Evolutionary conservation across 2,113 vertebrate species (phyloP).

Genomic region (Aegotheles bennettii): DNA sequence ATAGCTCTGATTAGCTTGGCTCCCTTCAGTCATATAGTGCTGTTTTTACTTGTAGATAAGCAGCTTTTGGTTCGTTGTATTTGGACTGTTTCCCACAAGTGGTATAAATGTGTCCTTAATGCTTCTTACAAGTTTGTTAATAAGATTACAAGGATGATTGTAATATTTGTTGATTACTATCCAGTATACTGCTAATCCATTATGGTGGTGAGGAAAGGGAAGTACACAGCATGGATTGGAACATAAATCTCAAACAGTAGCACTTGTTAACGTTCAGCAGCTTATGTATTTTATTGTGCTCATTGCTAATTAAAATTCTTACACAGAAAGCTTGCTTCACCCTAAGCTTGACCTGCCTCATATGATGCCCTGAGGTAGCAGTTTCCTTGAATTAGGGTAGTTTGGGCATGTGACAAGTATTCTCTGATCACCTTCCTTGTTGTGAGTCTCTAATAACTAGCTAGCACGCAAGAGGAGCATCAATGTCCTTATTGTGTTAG

Average conservation of each 20-base stretch:
- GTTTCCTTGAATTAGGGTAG: constrained; percentile 57
- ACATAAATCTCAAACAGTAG: constrained; percentile 73
- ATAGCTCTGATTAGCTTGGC: constrained; percentile 42
- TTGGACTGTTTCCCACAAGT: constrained; percentile 71
- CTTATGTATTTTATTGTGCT: constrained; percentile 67
- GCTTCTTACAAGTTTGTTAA: constrained; percentile 65
- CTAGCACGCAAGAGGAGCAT: constrained; percentile 75
- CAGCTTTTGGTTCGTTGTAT: constrained; percentile 69
- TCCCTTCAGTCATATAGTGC: constrained; percentile 16
- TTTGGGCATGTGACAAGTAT: constrained; percentile 75
- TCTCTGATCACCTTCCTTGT: constrained; percentile 60
- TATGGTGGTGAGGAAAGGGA: constrained; percentile 14
- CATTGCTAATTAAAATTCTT: constrained; percentile 77
- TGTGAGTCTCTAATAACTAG: constrained; percentile 71
- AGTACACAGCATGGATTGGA: constrained; percentile 47
- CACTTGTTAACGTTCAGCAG: constrained; percentile 69
- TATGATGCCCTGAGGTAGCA: constrained; percentile 60
- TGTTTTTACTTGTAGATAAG: constrained; percentile 54
- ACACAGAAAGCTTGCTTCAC: constrained; percentile 57
- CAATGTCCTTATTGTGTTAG: constrained; percentile 64
- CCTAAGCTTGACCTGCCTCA: constrained; percentile 60
- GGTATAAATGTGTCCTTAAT: constrained; percentile 76
- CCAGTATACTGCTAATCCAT: constrained; percentile 46
- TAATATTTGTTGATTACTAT: constrained; percentile 69
- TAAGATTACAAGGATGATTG: constrained; percentile 70